Conservation (phyloP, 2,888 invertebrate genomes). For the Caradrina kadenii region DNA sequence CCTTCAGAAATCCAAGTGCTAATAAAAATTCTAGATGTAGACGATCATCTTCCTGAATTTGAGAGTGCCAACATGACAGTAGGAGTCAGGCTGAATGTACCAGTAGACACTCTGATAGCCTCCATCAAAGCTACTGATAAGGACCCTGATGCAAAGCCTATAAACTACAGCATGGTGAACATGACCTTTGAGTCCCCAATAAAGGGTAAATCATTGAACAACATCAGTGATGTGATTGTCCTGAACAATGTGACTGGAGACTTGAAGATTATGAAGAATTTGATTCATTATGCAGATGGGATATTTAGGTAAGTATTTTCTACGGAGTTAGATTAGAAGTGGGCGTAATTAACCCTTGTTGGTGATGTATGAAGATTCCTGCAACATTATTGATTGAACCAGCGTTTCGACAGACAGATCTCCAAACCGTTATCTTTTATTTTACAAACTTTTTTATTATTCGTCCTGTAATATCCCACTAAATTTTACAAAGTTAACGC, state of each 20-base stretch:
- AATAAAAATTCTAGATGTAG: slow-evolving; percentile 92
- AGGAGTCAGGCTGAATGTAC: slow-evolving; percentile 94
- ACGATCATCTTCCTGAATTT: slow-evolving; percentile 94
- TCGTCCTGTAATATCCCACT: no score
- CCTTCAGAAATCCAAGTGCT: slow-evolving; percentile 92
- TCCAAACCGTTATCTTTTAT: no score
- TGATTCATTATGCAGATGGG: slow-evolving; percentile 92
- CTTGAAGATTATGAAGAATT: slow-evolving; percentile 92
- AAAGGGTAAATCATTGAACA: slow-evolving; percentile 81
- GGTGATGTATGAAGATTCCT: no score
- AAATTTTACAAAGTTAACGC: no score
- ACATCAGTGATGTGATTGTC: slow-evolving; percentile 90
- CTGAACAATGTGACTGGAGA: slow-evolving; percentile 93
- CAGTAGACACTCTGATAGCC: slow-evolving; percentile 93
- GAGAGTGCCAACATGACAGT: slow-evolving; percentile 91
- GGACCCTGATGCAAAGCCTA: slow-evolving; percentile 92
- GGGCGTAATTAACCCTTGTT: no score
- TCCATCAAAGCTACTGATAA: slow-evolving; percentile 92
- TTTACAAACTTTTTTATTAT: no score
- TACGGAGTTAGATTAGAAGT: no score
- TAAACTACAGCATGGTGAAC: slow-evolving; percentile 91
- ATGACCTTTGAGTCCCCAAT: slow-evolving; percentile 90
- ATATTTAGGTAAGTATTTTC: slow-evolving; percentile 88
- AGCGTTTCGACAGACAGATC: no score
- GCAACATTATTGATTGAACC: no score